Evolutionary conservation across 2,797 vertebrate genomes (phyloP).

Genomic region (Otolemur crassicaudatus): DNA sequence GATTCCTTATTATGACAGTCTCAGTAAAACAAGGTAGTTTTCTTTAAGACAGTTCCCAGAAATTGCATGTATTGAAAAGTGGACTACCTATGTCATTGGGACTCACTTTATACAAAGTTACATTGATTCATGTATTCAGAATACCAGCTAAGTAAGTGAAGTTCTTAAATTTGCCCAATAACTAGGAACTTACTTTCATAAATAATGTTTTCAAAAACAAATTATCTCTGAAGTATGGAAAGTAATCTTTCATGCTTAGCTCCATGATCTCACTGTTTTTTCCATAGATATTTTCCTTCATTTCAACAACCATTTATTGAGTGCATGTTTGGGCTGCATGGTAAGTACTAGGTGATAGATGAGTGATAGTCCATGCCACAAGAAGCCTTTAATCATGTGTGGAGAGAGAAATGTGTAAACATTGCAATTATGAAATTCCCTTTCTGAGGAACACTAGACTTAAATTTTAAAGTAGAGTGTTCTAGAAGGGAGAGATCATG

Average conservation of each 20-base stretch:
- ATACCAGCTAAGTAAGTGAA: constrained; percentile 15
- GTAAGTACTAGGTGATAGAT: not conserved
- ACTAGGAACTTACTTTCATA: not conserved
- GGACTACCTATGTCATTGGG: not conserved
- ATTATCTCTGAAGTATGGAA: not conserved
- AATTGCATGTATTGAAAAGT: not conserved
- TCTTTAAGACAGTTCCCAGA: not conserved
- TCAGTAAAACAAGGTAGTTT: not conserved
- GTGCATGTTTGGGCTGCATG: not conserved
- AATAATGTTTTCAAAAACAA: constrained; percentile 26
- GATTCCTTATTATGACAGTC: not conserved
- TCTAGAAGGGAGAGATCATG: not conserved
- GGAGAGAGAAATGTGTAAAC: not conserved
- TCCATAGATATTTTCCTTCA: not conserved
- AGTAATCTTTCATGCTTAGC: not conserved
- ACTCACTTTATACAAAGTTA: not conserved
- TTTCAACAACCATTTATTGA: not conserved
- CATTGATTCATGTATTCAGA: not conserved
- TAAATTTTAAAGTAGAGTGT: not conserved
- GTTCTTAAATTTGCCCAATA: not conserved
- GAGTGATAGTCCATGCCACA: not conserved
- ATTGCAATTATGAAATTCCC: not conserved
- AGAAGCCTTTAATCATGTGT: not conserved
- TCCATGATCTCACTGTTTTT: not conserved
- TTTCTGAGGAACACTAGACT: not conserved